Conservation (phyloP, 2,888 invertebrate species). For the Apomyelois bistriatella region DNA sequence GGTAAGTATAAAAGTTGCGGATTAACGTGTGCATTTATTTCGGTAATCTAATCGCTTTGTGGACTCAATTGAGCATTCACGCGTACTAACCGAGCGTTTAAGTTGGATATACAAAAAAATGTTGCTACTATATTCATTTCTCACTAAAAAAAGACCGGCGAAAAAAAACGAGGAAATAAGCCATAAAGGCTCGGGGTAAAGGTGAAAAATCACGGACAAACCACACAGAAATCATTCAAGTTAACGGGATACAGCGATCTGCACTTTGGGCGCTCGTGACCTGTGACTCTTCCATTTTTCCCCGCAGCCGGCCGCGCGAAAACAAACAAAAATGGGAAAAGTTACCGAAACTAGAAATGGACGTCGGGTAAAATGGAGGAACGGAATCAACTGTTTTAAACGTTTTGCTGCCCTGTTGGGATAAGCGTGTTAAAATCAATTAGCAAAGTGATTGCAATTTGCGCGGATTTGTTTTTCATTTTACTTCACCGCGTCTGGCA, state of each 20-base stretch:
- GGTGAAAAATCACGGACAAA: conserved; percentile 58
- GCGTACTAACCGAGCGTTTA: not conserved
- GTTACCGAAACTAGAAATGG: conserved; percentile 11
- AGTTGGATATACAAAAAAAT: not conserved
- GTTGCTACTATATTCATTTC: not conserved
- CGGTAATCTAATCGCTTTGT: conserved; percentile 6
- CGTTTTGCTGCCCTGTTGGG: not conserved
- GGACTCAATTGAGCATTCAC: conserved; percentile 10
- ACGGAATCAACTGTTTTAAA: conserved; percentile 5
- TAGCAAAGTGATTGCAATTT: conserved; percentile 5
- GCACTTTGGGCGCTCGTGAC: conserved; percentile 54
- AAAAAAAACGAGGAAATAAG: conserved; percentile 36
- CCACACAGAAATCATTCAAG: conserved; percentile 61
- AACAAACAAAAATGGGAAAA: conserved; percentile 14
- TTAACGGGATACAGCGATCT: conserved; percentile 63
- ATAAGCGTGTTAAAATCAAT: conserved; percentile 8
- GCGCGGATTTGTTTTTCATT: not conserved
- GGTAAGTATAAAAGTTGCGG: not conserved
- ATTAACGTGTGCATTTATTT: not conserved
- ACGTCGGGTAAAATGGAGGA: not conserved
- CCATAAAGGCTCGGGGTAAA: conserved; percentile 33
- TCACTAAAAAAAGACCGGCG: conserved; percentile 16
- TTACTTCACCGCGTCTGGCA: not conserved
- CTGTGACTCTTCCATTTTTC: conserved; percentile 55
- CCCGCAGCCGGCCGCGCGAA: conserved; percentile 18